Evolutionary conservation across 2,797 vertebrate genomes (phyloP).

Genomic region (Lacerta agilis): DNA sequence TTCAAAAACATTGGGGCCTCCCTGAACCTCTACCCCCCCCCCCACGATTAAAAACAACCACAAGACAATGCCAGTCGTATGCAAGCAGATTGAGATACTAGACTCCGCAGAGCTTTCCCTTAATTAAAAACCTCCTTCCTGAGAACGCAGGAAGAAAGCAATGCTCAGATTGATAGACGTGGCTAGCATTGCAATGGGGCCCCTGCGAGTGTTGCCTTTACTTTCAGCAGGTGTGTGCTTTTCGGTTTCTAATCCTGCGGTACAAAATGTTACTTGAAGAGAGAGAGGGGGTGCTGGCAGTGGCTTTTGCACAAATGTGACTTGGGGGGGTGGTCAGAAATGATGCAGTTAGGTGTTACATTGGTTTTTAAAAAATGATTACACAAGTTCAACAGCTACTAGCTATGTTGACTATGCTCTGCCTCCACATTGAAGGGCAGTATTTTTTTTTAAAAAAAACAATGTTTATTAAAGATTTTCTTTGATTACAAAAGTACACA

Average conservation of each 20-base stretch:
- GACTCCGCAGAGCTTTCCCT: neutral
- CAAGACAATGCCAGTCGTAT: neutral
- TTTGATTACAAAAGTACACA: no score
- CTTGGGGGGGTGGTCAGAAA: neutral
- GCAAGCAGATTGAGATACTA: conserved; percentile 32
- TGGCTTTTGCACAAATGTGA: neutral
- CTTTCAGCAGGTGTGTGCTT: neutral
- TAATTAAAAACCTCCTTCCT: conserved; percentile 27
- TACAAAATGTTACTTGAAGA: neutral
- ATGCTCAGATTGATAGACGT: neutral
- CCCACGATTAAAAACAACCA: neutral
- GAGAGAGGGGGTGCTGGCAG: neutral
- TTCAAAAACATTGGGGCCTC: conserved; percentile 21
- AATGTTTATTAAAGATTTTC: no score
- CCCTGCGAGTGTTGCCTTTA: neutral
- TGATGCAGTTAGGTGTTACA: neutral
- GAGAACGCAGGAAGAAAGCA: neutral
- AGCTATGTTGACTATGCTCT: no score
- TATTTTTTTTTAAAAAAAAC: no score
- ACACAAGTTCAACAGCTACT: no score
- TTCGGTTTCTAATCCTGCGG: no score
- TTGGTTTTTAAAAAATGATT: no score
- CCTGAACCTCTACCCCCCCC: conserved; percentile 12
- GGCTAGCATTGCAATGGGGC: conserved; percentile 23
- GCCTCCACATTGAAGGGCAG: no score